Conservation (phyloP, 2,888 invertebrate genomes). For the Platypus cylindrus region DNA sequence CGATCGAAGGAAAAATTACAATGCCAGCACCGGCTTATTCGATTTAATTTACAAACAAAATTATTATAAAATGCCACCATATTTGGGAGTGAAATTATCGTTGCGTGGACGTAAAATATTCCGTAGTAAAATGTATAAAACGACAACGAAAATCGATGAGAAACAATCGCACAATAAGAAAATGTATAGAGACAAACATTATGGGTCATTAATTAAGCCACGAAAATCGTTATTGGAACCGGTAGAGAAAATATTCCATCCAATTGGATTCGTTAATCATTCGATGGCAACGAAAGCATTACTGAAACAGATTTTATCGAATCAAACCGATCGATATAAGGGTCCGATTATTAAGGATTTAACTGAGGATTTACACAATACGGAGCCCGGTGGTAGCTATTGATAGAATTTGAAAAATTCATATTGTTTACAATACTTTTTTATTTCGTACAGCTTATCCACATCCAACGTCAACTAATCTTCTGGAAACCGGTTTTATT, state of each 20-base stretch:
- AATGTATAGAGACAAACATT: no score
- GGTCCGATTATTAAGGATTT: slow-evolving; percentile 58
- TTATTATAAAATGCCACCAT: slow-evolving; percentile 66
- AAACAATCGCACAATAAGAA: no score
- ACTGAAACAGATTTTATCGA: slow-evolving; percentile 28
- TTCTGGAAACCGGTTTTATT: no score
- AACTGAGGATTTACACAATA: slow-evolving; percentile 51
- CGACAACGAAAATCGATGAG: no score
- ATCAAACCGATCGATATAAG: slow-evolving; percentile 42
- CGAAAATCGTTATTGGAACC: slow-evolving; percentile 10
- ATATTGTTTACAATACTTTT: no score
- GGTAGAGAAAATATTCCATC: slow-evolving; percentile 14
- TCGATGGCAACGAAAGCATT: slow-evolving; percentile 20
- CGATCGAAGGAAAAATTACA: slow-evolving; percentile 56
- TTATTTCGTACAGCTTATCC: no score
- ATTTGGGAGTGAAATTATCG: slow-evolving; percentile 59
- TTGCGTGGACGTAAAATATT: slow-evolving; percentile 53
- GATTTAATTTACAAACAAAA: slow-evolving; percentile 68
- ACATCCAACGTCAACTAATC: slow-evolving; percentile 2
- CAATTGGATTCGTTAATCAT: slow-evolving; percentile 16
- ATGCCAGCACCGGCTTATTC: slow-evolving; percentile 69
- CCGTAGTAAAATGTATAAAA: slow-evolving; percentile 34
- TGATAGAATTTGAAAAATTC: no score
- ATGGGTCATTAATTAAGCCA: no score
- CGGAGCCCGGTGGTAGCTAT: no score